Evolutionary conservation across 1,140 invertebrate species (phyloP).

Genomic region (Tetragnatha versicolor): DNA sequence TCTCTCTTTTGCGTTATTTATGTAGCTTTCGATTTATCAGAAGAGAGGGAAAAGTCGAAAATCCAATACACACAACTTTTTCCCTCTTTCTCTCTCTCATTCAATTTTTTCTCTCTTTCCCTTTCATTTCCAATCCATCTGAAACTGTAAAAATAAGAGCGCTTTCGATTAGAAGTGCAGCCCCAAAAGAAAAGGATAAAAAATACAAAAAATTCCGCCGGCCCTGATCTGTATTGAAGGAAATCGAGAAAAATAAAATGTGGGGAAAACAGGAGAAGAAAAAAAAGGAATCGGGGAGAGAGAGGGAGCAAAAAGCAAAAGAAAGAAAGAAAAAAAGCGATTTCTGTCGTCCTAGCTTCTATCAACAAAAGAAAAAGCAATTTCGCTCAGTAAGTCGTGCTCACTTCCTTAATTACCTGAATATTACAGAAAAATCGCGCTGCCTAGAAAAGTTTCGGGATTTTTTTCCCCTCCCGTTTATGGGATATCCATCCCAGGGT

Average conservation of each 20-base stretch:
- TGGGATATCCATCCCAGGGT: constrained; percentile 22
- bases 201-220: not conserved
- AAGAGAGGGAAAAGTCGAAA: constrained; percentile 28
- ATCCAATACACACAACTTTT: constrained; percentile 36
- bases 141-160: constrained; percentile 46
- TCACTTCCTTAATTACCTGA: constrained; percentile 54
- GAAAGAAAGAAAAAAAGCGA: constrained; percentile 7
- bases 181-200: not conserved
- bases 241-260: constrained; percentile 48
- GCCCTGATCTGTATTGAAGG: constrained; percentile 42
- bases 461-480: constrained; percentile 10
- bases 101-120: not conserved
- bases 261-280: too few relatives aligned
- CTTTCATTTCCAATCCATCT: constrained; percentile 53
- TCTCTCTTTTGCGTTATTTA: constrained; percentile 36
- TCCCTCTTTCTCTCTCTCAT: not conserved
- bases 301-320: not conserved
- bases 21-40: constrained; percentile 51
- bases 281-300: not conserved
- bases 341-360: constrained; percentile 48
- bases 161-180: constrained; percentile 43
- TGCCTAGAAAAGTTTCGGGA: constrained; percentile 28
- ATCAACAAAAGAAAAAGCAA: constrained; percentile 55
- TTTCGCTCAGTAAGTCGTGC: constrained; percentile 45
- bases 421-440: constrained; percentile 55